phyloP scores from a whole-genome alignment of 2,797 vertebrate genomes.

The Acipenser oxyrinchus region DNA sequence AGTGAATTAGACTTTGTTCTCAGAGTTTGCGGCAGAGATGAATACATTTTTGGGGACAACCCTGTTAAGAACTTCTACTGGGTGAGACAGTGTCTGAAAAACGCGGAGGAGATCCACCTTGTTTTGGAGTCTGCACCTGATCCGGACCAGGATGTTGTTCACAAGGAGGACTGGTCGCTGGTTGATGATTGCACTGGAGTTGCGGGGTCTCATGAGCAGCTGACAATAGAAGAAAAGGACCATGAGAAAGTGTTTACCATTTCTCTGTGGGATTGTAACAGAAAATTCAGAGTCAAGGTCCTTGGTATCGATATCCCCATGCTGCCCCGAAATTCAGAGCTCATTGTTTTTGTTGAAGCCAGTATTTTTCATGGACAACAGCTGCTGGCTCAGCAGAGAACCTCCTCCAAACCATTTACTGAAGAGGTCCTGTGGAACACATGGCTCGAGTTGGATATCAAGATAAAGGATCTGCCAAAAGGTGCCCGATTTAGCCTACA shows the following conservation, averaged over 20 bases:
- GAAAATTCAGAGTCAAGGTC: slow-evolving; percentile 89
- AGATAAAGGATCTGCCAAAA: slow-evolving; percentile 91
- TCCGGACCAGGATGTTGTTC: slow-evolving; percentile 72
- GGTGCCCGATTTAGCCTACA: slow-evolving; percentile 89
- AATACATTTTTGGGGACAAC: slow-evolving; percentile 81
- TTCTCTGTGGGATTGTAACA: slow-evolving; percentile 94
- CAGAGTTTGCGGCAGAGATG: slow-evolving; percentile 88
- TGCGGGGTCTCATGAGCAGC: slow-evolving; percentile 86
- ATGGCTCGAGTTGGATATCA: slow-evolving; percentile 92
- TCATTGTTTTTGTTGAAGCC: slow-evolving; percentile 86
- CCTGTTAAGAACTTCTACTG: slow-evolving; percentile 87
- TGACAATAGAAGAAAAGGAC: slow-evolving; percentile 90
- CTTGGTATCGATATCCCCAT: slow-evolving; percentile 87
- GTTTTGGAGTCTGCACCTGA: slow-evolving; percentile 77
- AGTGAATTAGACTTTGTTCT: slow-evolving; percentile 81
- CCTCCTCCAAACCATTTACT: slow-evolving; percentile 77
- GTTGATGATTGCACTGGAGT: slow-evolving; percentile 94
- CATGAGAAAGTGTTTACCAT: slow-evolving; percentile 91
- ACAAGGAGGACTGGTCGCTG: slow-evolving; percentile 90
- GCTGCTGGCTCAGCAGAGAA: slow-evolving; percentile 83
- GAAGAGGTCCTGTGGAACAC: slow-evolving; percentile 93
- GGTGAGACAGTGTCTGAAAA: slow-evolving; percentile 91
- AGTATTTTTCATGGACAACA: slow-evolving; percentile 95
- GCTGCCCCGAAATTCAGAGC: slow-evolving; percentile 79
- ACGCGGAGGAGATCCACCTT: slow-evolving; percentile 86